Base-by-base conservation (phyloP, 2,113 vertebrate species). In the Pachycephala philippinensis region DNA sequence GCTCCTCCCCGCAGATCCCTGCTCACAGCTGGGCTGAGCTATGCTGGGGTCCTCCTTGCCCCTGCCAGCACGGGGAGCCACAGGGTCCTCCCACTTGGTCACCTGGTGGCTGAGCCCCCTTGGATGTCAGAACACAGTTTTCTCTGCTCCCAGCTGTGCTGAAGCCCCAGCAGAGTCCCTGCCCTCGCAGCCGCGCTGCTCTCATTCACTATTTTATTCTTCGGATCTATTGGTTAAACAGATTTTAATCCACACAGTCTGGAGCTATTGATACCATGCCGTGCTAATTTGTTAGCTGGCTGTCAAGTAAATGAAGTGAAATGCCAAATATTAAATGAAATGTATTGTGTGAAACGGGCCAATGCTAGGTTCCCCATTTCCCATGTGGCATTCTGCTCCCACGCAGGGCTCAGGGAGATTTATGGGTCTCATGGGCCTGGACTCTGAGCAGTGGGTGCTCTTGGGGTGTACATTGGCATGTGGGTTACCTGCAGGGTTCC, bases 191-290 rank as follows among this genome's bases (percentile, higher is more conserved):
- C 42, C 2, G 0, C 0, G 0, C 54, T 84, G 59, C 49, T 68
- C 42, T 63, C 60, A n/a, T 70, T 90, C 8, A 1, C 42, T 89
- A 2, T 77, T 95, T 89, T 77, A 63, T 93, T 86, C 52, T 81
- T 83, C 13, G 5, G 86, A 86, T 96, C 86, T 92, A 74, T 86
- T 92, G 81, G 89, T 90, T 96, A 93, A 97, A 95, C 71, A 93
- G 94, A 90, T 86, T 96, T 97, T 95, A 95, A 95, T 93, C 96
- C 93, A 65, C 45, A 4, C 79, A 74, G 92, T 95, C 89, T 95
- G 83, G 86, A 96, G 92, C 93, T 93, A 89, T 90, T 95, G 94
- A 90, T 95, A 66, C 86, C 94, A 75, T 57, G 89, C 72, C 68
- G 27, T 68, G 83, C 94, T 95, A 92, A 95, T 95, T 97, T 95